Evolutionary conservation across 2,113 vertebrate species (phyloP).

Genomic region (Platichthys flesus): DNA sequence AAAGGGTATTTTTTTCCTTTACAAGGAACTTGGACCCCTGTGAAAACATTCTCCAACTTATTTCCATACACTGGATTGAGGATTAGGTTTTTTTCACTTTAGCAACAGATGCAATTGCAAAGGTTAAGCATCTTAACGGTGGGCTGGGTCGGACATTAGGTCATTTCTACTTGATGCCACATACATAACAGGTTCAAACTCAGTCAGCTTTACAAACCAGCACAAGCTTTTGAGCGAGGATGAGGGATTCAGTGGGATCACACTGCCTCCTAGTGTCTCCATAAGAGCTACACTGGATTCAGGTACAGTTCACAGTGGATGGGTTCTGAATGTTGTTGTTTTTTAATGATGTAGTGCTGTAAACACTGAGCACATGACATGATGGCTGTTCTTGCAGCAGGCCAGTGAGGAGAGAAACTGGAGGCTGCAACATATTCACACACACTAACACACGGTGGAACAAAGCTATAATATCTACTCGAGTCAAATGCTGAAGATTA

Average conservation of each 20-base stretch:
- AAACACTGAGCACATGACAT: too few species aligned
- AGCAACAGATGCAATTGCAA: not conserved
- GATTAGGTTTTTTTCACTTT: not conserved
- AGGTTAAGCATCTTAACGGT: not conserved
- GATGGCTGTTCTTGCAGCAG: too few species aligned
- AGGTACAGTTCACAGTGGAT: not conserved
- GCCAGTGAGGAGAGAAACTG: not conserved
- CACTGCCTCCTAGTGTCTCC: slow-evolving; percentile 63
- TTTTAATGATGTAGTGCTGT: not conserved
- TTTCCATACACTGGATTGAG: not conserved
- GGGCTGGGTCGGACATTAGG: not conserved
- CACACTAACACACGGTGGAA: too few species aligned
- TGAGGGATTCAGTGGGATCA: slow-evolving; percentile 26
- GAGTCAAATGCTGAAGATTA: too few species aligned
- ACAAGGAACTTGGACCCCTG: not conserved
- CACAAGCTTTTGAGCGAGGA: not conserved
- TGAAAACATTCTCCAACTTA: not conserved
- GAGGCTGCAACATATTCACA: not conserved
- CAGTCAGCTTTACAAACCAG: slow-evolving; percentile 32
- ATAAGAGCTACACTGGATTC: not conserved
- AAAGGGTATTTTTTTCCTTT: not conserved
- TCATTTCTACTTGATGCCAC: not conserved
- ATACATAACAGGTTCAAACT: not conserved
- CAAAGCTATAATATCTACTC: too few species aligned
- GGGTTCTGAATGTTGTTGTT: not conserved